A percentile compares a stretch with the other conserved stretches of the same genome.
Conservation (phyloP, 2,113 vertebrate species). For the Apteryx mantelli region DNA sequence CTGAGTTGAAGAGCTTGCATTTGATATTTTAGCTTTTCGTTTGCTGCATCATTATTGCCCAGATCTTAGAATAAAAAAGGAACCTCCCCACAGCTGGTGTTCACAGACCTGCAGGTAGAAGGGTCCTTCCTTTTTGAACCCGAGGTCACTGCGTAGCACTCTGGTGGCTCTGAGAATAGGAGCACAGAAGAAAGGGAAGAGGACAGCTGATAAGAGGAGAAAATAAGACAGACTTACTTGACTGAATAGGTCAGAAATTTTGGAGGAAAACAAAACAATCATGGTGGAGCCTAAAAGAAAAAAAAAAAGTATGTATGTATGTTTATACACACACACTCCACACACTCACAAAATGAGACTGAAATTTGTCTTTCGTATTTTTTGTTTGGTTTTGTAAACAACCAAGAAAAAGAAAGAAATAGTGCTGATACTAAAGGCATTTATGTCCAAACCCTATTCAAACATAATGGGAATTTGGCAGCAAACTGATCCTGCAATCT, state of each 20-base stretch:
- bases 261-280: background rate
- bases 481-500: background rate
- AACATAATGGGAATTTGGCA: background rate
- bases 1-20: background rate
- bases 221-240: background rate
- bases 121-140: background rate
- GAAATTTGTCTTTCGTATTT: background rate
- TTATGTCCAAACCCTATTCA: background rate
- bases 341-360: background rate
- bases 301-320: too few relatives aligned
- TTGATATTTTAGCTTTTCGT: background rate
- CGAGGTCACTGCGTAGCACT: background rate
- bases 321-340: background rate
- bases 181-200: background rate
- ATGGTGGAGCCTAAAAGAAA: background rate
- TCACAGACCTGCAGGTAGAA: background rate
- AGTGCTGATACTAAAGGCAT: background rate
- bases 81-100: background rate
- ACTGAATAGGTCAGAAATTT: background rate
- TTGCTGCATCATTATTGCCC: background rate
- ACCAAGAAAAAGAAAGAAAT: background rate
- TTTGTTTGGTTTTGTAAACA: background rate
- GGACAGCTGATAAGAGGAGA: background rate
- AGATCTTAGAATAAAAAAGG: background rate
- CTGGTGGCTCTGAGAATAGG: background rate